Evolutionary conservation across 2,113 vertebrate genomes (phyloP).

Genomic region (Etia nguti): DNA sequence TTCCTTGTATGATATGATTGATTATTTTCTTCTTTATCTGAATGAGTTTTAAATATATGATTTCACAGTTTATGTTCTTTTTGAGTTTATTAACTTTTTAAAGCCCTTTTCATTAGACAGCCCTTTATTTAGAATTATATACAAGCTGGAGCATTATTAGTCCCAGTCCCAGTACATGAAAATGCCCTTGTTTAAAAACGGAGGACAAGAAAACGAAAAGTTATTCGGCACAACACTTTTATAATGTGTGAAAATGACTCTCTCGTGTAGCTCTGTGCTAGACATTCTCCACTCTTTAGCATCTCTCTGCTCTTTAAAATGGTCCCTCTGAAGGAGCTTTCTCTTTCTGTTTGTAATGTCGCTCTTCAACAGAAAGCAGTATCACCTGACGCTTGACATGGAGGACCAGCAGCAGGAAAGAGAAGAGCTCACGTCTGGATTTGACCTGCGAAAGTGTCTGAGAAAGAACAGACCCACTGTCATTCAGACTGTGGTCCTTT

Average conservation of each 20-base stretch:
- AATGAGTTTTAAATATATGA: neutral
- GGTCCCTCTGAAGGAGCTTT: constrained; percentile 32
- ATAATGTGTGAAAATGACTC: constrained; percentile 45
- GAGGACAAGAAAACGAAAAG: neutral
- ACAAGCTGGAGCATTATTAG: constrained; percentile 25
- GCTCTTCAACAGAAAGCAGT: constrained; percentile 32
- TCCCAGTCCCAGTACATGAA: constrained; percentile 15
- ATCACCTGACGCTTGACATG: constrained; percentile 62
- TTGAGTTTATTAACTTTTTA: neutral
- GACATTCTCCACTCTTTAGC: constrained; percentile 43
- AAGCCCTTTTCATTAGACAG: neutral
- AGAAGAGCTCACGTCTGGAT: constrained; percentile 51
- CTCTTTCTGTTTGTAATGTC: constrained; percentile 9
- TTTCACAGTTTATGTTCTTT: neutral
- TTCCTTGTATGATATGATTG: neutral
- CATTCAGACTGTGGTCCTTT: constrained; percentile 8
- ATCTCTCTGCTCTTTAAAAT: constrained; percentile 53
- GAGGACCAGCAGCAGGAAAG: constrained; percentile 53
- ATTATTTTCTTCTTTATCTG: neutral
- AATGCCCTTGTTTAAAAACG: neutral
- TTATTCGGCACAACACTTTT: neutral
- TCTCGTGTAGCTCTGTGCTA: constrained; percentile 11
- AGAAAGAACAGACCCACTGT: constrained; percentile 60
- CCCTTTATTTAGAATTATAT: neutral
- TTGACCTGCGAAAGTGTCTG: constrained; percentile 51